A percentile compares a stretch with the other conserved stretches of the same genome.
Conservation (phyloP, 2,113 vertebrate genomes). For the Prietella phreatophila region DNA sequence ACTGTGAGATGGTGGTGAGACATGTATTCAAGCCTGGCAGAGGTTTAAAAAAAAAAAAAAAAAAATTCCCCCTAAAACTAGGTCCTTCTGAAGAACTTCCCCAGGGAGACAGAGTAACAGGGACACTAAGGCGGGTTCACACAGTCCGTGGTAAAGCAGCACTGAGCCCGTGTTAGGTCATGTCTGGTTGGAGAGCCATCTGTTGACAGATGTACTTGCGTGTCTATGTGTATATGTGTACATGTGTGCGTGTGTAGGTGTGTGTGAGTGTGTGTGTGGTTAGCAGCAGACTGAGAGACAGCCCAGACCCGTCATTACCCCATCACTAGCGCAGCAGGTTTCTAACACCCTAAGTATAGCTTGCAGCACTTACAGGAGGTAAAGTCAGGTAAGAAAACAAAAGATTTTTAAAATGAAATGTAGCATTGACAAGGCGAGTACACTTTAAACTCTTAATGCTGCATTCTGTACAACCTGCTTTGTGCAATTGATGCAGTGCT, state of each 20-base stretch:
- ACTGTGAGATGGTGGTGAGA: conserved; percentile 5
- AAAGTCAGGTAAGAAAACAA: conserved; percentile 43
- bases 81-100: conserved; percentile 16
- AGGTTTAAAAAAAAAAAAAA: not conserved
- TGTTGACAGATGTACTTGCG: conserved; percentile 54
- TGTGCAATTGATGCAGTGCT: not conserved
- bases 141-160: conserved; percentile 6
- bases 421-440: conserved; percentile 6
- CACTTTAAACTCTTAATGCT: not conserved
- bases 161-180: conserved; percentile 60
- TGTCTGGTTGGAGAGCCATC: conserved; percentile 68
- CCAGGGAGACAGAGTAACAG: conserved; percentile 9
- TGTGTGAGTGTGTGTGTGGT: conserved; percentile 53
- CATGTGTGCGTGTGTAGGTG: conserved; percentile 51
- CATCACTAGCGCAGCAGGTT: conserved; percentile 67
- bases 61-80: conserved; percentile 8
- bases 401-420: not conserved
- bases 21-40: not conserved
- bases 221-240: conserved; percentile 40
- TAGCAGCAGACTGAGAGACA: conserved; percentile 56
- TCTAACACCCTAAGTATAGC: conserved; percentile 54
- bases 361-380: conserved; percentile 38
- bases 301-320: conserved; percentile 66
- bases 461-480: not conserved
- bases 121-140: conserved; percentile 12